Percentiles rank a stretch among this genome's conserved stretches.
Evolutionary conservation across 2,797 vertebrate species (phyloP).

Genomic region (Danio kyathit): DNA sequence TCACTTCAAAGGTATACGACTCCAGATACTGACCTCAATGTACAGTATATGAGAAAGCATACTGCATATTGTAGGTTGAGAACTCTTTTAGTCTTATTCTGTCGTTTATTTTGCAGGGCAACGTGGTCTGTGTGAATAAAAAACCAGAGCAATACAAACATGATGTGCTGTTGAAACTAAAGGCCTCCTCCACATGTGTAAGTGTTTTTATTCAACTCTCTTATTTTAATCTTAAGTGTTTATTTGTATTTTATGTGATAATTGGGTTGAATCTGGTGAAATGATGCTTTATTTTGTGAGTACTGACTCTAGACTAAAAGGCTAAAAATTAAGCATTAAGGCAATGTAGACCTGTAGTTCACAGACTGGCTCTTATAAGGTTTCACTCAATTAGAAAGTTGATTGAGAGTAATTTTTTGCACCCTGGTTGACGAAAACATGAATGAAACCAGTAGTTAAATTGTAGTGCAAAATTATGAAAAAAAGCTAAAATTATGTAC

Average conservation of each 20-base stretch:
- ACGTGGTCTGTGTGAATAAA: conserved; percentile 76
- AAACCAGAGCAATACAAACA: conserved; percentile 72
- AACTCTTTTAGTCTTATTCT: neutral
- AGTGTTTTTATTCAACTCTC: conserved; percentile 65
- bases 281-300: neutral
- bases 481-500: too few species aligned
- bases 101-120: conserved; percentile 55
- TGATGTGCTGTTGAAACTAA: conserved; percentile 75
- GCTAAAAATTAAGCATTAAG: neutral
- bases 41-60: too few species aligned
- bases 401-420: neutral
- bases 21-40: neutral
- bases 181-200: conserved; percentile 74
- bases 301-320: neutral
- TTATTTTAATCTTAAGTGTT: too few species aligned
- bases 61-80: neutral
- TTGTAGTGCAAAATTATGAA: too few species aligned
- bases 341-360: neutral
- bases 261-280: neutral
- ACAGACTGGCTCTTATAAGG: neutral
- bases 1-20: conserved; percentile 31
- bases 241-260: neutral
- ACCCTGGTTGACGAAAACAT: too few species aligned
- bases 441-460: too few species aligned
- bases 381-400: neutral